Evolutionary conservation across 1,140 invertebrate species (phyloP), one percentile per base, ranked within the genome.

Genomic region (Heliconius hewitsoni): DNA sequence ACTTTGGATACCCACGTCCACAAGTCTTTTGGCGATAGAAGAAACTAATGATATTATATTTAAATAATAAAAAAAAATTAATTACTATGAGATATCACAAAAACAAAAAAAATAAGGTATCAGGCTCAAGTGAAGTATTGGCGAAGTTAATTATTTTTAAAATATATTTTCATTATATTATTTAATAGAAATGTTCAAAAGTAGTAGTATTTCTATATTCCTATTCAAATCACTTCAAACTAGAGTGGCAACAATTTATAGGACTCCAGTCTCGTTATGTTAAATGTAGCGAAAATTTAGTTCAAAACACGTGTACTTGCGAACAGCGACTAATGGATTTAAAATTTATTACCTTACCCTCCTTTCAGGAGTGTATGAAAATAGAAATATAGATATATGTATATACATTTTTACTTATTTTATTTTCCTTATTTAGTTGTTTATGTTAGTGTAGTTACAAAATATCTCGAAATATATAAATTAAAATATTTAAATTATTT

Each of bases 201-300:
- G 4, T 23, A 57, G n/a, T 60, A 23, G 3, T 60, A 52, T 23
- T 23, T 57, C 55, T 57, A n/a, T 16, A 27, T 27, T 66, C 11
- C 23, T 66, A 27, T 27, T 66, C n/a, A 66, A 66, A 66, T 66
- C 81, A 86, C 87, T 83, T 84, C 83, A 85, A 88, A 90, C 60
- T 66, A 82, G 82, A 82, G 80, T 88, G 86, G 87, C 86, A 92
- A 92, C 91, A 93, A 91, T 87, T 94, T 90, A 94, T 86, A 88
- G 87, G 92, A 89, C 93, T 89, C 91, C 90, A 93, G 91, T 88
- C 90, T 94, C 91, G 88, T 94, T 92, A 93, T 88, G 90, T 93
- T 93, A 91, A 94, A 94, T 94, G 93, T 88, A 93, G 89, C 90
- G 91, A 85, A 76, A 82, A 81, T 78, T 83, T 84, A 87, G 91